Conservation (phyloP, 2,888 invertebrate species). For the Acleris emargana region DNA sequence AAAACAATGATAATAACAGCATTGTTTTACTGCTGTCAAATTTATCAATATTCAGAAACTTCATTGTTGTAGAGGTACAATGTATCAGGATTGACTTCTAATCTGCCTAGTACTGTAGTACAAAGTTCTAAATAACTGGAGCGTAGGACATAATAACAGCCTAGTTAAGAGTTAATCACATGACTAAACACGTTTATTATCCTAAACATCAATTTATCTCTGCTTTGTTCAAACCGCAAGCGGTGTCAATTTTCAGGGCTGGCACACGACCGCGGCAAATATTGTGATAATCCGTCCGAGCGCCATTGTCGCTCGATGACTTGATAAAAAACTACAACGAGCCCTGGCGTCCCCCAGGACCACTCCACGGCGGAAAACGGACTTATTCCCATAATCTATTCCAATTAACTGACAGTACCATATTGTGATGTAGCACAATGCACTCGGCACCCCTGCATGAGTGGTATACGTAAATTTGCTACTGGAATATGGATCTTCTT, state of each 20-base stretch:
- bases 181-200: constrained; percentile 54
- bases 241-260: constrained; percentile 64
- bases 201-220: constrained; percentile 35
- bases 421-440: constrained; percentile 83
- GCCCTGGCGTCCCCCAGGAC: constrained; percentile 67
- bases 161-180: constrained; percentile 42
- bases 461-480: constrained; percentile 45
- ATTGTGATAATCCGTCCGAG: constrained; percentile 78
- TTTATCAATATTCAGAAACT: too few relatives aligned
- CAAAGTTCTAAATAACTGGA: background rate
- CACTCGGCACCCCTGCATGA: constrained; percentile 59
- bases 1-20: too few relatives aligned
- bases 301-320: constrained; percentile 78
- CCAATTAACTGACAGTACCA: constrained; percentile 84
- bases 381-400: constrained; percentile 83
- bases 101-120: background rate
- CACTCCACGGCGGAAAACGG: constrained; percentile 60
- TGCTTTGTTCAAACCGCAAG: constrained; percentile 53
- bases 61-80: too few relatives aligned
- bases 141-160: background rate
- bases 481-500: constrained; percentile 44
- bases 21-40: too few relatives aligned
- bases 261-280: constrained; percentile 76
- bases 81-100: too few relatives aligned
- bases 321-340: constrained; percentile 76